Conservation (phyloP, 2,888 invertebrate species). For the Drosophila phalerata region DNA sequence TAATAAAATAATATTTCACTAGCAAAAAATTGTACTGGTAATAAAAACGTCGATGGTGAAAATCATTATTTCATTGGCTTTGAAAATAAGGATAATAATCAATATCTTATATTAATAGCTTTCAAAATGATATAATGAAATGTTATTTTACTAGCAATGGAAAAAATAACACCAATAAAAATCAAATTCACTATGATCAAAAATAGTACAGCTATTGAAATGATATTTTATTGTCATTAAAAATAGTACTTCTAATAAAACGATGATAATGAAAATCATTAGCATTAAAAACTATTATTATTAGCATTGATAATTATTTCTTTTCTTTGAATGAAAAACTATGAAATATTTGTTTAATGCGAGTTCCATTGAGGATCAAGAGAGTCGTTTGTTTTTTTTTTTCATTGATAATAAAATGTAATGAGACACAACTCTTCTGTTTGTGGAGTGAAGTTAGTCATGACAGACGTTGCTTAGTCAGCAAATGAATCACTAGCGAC, state of each 20-base stretch:
- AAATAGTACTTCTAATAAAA: neutral
- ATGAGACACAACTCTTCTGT: neutral
- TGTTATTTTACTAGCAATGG: too few species aligned
- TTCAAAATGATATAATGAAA: too few species aligned
- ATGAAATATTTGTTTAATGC: too few species aligned
- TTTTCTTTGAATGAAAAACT: neutral
- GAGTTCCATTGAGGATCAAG: too few species aligned
- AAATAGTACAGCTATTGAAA: too few species aligned
- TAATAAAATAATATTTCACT: neutral
- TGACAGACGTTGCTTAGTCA: slow-evolving; percentile 41
- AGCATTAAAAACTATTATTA: neutral
- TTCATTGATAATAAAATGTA: neutral
- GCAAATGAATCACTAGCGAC: slow-evolving; percentile 57
- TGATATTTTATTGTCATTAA: too few species aligned
- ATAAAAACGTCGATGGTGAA: neutral
- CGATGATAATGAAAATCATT: neutral
- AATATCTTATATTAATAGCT: too few species aligned
- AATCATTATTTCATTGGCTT: too few species aligned
- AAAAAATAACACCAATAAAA: too few species aligned
- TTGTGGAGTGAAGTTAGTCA: slow-evolving; percentile 49
- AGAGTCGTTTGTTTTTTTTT: neutral
- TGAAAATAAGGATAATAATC: neutral
- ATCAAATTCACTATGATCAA: too few species aligned
- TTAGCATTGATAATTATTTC: too few species aligned
- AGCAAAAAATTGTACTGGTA: neutral